phyloP scores from a whole-genome alignment of 2,113 vertebrate species.

The mouse (Mus musculus) region DNA sequence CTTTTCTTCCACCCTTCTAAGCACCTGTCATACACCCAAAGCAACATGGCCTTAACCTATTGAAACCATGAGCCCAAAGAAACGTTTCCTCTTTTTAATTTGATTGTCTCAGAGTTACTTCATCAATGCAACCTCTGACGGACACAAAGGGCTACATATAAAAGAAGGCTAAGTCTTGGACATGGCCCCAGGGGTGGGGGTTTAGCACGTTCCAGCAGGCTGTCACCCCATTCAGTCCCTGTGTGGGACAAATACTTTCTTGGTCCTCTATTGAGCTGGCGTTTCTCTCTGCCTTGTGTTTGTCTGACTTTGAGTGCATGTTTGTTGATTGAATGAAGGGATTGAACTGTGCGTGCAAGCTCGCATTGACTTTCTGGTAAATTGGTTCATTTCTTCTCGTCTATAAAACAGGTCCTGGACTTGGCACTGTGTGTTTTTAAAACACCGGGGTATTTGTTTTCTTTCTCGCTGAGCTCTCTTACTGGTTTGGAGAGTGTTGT shows the following conservation, averaged over 20 bases:
- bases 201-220: not conserved
- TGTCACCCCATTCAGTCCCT: not conserved
- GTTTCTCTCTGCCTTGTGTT: not conserved
- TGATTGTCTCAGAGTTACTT: not conserved
- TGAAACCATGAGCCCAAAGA: not conserved
- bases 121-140: not conserved
- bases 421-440: not conserved
- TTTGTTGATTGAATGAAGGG: not conserved
- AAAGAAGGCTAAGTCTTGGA: not conserved
- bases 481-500: not conserved
- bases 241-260: not conserved
- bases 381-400: not conserved
- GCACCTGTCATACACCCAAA: not conserved
- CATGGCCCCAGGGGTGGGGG: not conserved
- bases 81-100: not conserved
- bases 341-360: not conserved
- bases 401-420: not conserved
- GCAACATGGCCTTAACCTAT: not conserved
- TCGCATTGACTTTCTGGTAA: not conserved
- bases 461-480: not conserved
- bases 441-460: not conserved
- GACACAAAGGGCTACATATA: not conserved
- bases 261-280: not conserved
- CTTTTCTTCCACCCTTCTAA: too few relatives aligned
- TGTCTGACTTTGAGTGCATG: not conserved